A percentile compares a stretch with the other conserved stretches of the same genome.
These are phyloP conservation scores for Drosophila tristis DNA, from an alignment of 1,140 invertebrate species.

Conservation along the genomic window DNA sequence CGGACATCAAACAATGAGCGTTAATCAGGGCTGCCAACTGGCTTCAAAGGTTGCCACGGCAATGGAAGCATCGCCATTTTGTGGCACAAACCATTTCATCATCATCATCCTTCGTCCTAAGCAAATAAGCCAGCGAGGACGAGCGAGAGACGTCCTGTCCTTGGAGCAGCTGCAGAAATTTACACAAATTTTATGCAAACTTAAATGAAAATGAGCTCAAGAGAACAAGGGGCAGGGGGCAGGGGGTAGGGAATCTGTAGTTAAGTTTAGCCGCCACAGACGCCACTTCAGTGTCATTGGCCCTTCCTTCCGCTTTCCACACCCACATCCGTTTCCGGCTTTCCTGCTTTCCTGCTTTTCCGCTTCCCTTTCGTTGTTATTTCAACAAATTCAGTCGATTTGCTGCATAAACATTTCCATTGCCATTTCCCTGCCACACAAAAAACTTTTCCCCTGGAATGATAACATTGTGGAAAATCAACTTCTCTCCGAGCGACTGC, in stretches of 20 bases:
- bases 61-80: not conserved
- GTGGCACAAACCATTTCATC: slow-evolving; percentile 1
- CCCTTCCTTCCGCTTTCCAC: slow-evolving; percentile 18
- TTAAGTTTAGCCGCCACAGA: slow-evolving; percentile 65
- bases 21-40: slow-evolving; percentile 22
- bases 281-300: slow-evolving; percentile 29
- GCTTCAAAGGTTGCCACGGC: slow-evolving; percentile 69
- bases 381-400: slow-evolving; percentile 83
- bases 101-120: slow-evolving; percentile 56
- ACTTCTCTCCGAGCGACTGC: slow-evolving; percentile 36
- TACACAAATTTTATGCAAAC: slow-evolving; percentile 56
- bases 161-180: slow-evolving; percentile 63
- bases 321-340: not conserved
- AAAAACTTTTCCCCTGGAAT: not conserved
- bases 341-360: not conserved
- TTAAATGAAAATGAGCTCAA: slow-evolving; percentile 74
- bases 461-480: slow-evolving; percentile 26
- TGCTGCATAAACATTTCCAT: slow-evolving; percentile 76
- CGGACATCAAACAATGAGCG: slow-evolving; percentile 16
- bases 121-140: slow-evolving; percentile 59
- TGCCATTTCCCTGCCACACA: not conserved
- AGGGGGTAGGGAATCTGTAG: slow-evolving; percentile 31
- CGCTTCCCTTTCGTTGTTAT: slow-evolving; percentile 58
- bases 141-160: not conserved
- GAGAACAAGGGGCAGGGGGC: not conserved